Conservation (phyloP, 2,113 vertebrate species). For the Pluvianellus socialis region DNA sequence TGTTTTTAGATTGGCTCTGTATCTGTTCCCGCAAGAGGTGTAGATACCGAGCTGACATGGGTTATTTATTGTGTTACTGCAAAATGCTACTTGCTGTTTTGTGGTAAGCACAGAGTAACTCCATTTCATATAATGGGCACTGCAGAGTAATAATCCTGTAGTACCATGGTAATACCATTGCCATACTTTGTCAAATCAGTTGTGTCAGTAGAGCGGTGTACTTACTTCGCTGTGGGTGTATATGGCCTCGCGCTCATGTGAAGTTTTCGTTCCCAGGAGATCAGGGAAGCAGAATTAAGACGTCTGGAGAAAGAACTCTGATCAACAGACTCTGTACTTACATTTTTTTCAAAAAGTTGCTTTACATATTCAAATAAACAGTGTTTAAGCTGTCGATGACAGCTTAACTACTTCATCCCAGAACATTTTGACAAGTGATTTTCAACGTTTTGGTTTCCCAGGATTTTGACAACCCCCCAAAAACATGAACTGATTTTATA, state of each 20-base stretch:
- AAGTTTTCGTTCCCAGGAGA: neutral
- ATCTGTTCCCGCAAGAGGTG: constrained; percentile 48
- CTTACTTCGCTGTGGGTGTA: neutral
- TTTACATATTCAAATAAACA: constrained; percentile 60
- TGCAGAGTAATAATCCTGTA: constrained; percentile 23
- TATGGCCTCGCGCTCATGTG: neutral
- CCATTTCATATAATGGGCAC: constrained; percentile 34
- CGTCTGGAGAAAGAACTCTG: neutral
- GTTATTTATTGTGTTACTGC: constrained; percentile 69
- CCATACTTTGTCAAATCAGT: neutral
- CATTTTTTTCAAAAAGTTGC: neutral
- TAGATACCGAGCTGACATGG: constrained; percentile 60
- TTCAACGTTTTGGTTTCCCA: constrained; percentile 31
- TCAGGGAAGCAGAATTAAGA: neutral
- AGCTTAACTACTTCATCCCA: constrained; percentile 53
- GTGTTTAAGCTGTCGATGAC: constrained; percentile 53
- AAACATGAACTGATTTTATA: constrained; percentile 27
- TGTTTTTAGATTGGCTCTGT: constrained; percentile 65
- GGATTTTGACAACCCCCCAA: constrained; percentile 32
- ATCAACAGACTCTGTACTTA: constrained; percentile 16
- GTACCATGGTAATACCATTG: constrained; percentile 11
- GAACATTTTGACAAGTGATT: constrained; percentile 59
- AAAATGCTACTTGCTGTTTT: constrained; percentile 50
- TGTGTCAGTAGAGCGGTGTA: neutral
- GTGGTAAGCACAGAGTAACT: constrained; percentile 48